Evolutionary conservation across 2,797 vertebrate genomes (phyloP).

Genomic region (Anas georgica): DNA sequence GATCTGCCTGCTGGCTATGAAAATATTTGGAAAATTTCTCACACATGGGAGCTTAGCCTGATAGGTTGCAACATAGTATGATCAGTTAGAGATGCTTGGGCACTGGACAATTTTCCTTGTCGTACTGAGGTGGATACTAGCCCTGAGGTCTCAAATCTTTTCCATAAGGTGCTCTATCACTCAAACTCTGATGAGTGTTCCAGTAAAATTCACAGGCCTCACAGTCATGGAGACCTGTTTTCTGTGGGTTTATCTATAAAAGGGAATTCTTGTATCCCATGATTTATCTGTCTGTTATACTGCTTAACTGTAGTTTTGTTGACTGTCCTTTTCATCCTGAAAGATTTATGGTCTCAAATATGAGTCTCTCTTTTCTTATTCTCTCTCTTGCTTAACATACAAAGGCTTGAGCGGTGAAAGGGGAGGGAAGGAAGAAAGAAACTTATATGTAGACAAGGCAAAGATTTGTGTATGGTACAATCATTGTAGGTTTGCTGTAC

Average conservation of each 20-base stretch:
- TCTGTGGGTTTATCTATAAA: neutral
- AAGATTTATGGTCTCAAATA: neutral
- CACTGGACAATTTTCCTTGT: neutral
- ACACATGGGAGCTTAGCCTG: neutral
- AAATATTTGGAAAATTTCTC: neutral
- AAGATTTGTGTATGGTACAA: neutral
- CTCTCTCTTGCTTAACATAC: neutral
- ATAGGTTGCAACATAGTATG: neutral
- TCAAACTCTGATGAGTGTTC: neutral
- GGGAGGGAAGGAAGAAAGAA: neutral
- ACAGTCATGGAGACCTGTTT: neutral
- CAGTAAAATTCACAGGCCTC: neutral
- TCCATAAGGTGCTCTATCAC: neutral
- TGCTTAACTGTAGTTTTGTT: neutral
- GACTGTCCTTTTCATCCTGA: neutral
- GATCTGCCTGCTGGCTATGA: neutral
- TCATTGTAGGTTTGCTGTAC: neutral
- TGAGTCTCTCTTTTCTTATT: neutral
- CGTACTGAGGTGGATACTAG: neutral
- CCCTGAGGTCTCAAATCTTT: neutral
- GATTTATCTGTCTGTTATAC: neutral
- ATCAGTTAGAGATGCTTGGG: neutral
- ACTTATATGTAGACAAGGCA: neutral
- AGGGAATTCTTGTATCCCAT: neutral
- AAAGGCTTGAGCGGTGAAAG: neutral